phyloP scores from a whole-genome alignment of 2,888 invertebrate species.

The Tetramorium bicarinatum region DNA sequence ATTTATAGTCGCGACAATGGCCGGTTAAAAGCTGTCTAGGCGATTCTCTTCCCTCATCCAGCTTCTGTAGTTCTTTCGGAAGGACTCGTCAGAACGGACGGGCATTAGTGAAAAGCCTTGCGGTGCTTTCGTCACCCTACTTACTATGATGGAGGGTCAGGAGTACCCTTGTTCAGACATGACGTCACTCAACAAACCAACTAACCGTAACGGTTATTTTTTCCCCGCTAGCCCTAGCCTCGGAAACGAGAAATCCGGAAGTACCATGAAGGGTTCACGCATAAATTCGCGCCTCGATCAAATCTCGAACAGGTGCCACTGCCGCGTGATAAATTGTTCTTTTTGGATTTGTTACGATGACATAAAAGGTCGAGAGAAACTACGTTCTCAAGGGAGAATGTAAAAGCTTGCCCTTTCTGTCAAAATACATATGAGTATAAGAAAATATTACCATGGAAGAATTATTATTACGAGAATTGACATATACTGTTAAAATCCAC shows the following conservation, averaged over 20 bases:
- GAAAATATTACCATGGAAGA: background rate
- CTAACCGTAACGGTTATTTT: background rate
- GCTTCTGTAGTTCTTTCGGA: slow-evolving; percentile 36
- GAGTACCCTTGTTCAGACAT: slow-evolving; percentile 27
- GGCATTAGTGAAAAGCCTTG: slow-evolving; percentile 53
- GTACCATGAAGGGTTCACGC: background rate
- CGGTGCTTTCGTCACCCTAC: slow-evolving; percentile 51
- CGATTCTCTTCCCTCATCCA: slow-evolving; percentile 33
- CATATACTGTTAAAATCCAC: background rate
- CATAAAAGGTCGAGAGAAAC: background rate
- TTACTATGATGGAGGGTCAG: slow-evolving; percentile 42
- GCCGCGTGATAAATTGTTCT: slow-evolving; percentile 31
- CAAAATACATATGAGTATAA: background rate
- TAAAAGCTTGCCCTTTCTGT: background rate
- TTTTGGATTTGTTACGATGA: slow-evolving; percentile 10
- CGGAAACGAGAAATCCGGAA: background rate
- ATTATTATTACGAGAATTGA: background rate
- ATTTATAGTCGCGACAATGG: slow-evolving; percentile 44
- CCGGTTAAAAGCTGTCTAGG: slow-evolving; percentile 49
- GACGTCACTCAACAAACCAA: slow-evolving; percentile 42
- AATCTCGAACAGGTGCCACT: slow-evolving; percentile 19
- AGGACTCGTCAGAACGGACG: slow-evolving; percentile 48
- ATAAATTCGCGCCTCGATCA: slow-evolving; percentile 32
- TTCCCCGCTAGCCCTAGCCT: background rate
- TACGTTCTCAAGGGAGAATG: background rate